Evolutionary conservation across 2,888 invertebrate genomes (phyloP).

Genomic region (Agrochola macilenta): DNA sequence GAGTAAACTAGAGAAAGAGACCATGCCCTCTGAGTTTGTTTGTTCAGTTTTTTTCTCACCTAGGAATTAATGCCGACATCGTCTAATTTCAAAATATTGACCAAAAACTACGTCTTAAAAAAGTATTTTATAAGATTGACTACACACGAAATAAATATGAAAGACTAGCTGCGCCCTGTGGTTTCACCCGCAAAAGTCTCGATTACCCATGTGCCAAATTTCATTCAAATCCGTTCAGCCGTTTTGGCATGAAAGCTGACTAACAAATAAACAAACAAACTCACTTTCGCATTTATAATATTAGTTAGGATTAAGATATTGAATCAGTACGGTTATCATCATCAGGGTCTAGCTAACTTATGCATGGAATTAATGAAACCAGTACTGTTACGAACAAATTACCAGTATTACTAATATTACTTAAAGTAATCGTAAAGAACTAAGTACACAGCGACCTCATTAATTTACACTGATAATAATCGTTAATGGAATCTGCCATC

Average conservation of each 20-base stretch:
- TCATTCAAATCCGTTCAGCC: no score
- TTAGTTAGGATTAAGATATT: no score
- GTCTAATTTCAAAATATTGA: no score
- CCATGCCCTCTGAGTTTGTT: background rate
- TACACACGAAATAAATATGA: background rate
- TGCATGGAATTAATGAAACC: conserved; percentile 17
- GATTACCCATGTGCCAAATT: no score
- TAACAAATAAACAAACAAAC: no score
- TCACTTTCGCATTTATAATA: no score
- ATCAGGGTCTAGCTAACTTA: background rate
- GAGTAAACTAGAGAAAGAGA: background rate
- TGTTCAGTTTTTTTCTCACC: background rate
- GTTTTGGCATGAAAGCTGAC: no score
- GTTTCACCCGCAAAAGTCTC: no score
- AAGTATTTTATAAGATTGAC: no score
- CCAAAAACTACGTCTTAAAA: no score
- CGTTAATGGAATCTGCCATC: background rate
- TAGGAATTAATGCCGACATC: background rate
- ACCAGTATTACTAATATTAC: conserved; percentile 20
- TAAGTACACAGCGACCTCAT: conserved; percentile 4
- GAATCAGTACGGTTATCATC: background rate
- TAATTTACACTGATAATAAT: conserved; percentile 11
- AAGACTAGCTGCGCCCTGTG: no score
- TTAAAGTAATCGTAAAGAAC: conserved; percentile 5
- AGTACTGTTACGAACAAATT: conserved; percentile 27